phyloP scores from a whole-genome alignment of 2,888 invertebrate species.

The Rutpela maculata region DNA sequence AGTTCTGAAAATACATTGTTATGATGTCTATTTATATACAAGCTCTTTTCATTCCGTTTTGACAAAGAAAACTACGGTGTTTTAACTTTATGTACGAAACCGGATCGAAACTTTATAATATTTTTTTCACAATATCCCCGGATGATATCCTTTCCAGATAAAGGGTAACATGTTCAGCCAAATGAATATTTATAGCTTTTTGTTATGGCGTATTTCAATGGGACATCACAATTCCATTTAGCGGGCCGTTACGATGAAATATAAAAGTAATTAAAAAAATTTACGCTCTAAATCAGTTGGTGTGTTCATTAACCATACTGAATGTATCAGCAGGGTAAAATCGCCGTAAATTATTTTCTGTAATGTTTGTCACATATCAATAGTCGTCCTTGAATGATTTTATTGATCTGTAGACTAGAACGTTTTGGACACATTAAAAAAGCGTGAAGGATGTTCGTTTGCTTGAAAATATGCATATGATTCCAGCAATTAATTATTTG shows the following conservation, averaged over 20 bases:
- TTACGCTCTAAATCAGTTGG: not conserved
- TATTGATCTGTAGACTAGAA: no score
- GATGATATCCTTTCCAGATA: constrained; percentile 11
- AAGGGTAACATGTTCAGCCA: constrained; percentile 19
- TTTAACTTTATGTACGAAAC: constrained; percentile 3
- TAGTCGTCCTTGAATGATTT: no score
- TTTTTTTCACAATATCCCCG: constrained; percentile 11
- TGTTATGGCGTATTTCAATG: constrained; percentile 27
- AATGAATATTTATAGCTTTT: constrained; percentile 32
- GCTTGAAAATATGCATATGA: no score
- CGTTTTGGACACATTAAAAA: no score
- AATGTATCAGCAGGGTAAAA: not conserved
- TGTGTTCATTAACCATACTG: not conserved
- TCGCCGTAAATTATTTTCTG: not conserved
- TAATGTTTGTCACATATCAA: not conserved
- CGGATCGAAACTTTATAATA: constrained; percentile 8
- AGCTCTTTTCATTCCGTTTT: constrained; percentile 3
- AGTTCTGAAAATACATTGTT: not conserved
- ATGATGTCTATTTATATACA: not conserved
- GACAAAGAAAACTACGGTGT: constrained; percentile 1
- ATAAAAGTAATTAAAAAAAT: constrained; percentile 30
- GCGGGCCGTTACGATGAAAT: constrained; percentile 6
- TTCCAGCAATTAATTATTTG: no score
- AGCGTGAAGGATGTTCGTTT: no score
- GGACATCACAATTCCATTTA: constrained; percentile 29